Evolutionary conservation across 2,113 vertebrate species (phyloP), one percentile per base, ranked within the genome.

Genomic region (Smithornis capensis): DNA sequence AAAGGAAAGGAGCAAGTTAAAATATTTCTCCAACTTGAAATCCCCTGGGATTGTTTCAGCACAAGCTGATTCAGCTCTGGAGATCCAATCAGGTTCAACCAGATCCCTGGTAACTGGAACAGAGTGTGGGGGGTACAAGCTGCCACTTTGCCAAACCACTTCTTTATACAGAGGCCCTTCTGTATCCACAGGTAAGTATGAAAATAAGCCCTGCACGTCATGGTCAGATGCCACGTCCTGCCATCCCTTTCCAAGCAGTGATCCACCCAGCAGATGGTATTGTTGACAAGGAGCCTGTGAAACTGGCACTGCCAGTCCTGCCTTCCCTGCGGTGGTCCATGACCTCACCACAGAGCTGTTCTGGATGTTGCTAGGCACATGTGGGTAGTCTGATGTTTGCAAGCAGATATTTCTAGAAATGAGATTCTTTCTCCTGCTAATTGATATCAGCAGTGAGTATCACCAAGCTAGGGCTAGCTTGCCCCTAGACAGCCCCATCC

Each of bases 251-350:
- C 93, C 93, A 88, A 95, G 87, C 93, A 86, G 92, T 90, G 86
- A 95, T 94, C 96, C 93, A 93, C 64, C 93, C 95, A 84, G 92
- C 94, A 96, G 95, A 96, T 96, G 95, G 93, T 91, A 92, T 92
- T 96, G 92, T 89, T 96, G 93, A 94, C 92, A 95, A 92, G 69
- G 90, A 95, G 94, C 92, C 94, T 37, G 55, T 77, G 88, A 88
- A 92, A 87, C 83, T 71, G 92, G 93, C 93, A 79, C 76, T 78
- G 85, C 85, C 90, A 78, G 93, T 6, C 73, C 95, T 17, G 68
- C 18, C 19, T 85, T 87, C 93, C 95, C 92, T 0, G 33, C 7
- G 12, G 92, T 88, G 93, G 23, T 93, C 93, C 64, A 37, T 56
- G 92, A 90, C 94, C 92, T 94, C 94, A 93, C 85, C 7, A 0